A percentile compares a stretch with the other conserved stretches of the same genome.
Conservation (phyloP, 2,888 invertebrate species). For the Tillus elongatus region DNA sequence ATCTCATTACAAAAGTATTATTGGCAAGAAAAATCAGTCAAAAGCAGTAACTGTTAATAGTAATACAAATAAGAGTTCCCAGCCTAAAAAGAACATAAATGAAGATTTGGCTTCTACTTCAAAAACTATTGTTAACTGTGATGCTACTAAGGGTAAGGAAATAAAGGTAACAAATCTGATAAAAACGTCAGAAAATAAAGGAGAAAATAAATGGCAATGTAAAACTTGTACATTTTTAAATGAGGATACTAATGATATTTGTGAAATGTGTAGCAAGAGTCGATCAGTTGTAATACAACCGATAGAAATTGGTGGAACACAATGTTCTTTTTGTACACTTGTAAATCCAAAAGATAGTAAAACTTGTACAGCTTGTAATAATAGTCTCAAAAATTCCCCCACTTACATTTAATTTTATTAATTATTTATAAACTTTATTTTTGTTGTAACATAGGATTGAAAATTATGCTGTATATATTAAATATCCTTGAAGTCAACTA, state of each 20-base stretch:
- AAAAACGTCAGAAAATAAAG: conserved; percentile 15
- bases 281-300: conserved; percentile 43
- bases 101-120: too few species aligned
- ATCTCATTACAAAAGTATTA: background rate
- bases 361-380: conserved; percentile 59
- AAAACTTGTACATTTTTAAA: conserved; percentile 64
- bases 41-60: conserved; percentile 9
- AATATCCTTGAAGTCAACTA: too few species aligned
- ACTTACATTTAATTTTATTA: conserved; percentile 62
- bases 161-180: too few species aligned
- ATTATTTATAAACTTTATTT: too few species aligned
- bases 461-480: too few species aligned
- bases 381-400: conserved; percentile 61
- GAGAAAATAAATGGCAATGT: conserved; percentile 54
- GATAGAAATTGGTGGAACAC: conserved; percentile 62
- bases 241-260: conserved; percentile 46
- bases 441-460: too few species aligned
- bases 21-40: conserved; percentile 11
- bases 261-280: conserved; percentile 66
- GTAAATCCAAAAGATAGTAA: conserved; percentile 60
- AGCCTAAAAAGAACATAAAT: conserved; percentile 15
- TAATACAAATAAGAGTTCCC: conserved; percentile 13
- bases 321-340: conserved; percentile 66
- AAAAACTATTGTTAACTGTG: too few species aligned
- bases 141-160: too few species aligned